Percentiles rank a stretch among this genome's conserved stretches.
These are phyloP conservation scores for Pterobdella sp. DNA, from an alignment of 2,888 invertebrate species.

Conservation along the genomic window DNA sequence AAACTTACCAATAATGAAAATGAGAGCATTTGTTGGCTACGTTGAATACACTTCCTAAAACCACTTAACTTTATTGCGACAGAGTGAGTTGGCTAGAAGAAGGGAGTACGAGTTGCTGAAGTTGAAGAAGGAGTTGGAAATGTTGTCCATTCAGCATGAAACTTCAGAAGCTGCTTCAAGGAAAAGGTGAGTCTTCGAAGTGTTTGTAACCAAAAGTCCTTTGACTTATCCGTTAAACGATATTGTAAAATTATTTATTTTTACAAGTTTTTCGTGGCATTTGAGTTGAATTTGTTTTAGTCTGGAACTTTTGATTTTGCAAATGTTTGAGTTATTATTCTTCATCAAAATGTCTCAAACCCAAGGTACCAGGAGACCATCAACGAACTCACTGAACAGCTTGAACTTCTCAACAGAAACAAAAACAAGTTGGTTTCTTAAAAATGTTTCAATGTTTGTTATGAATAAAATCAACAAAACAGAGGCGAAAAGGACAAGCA, in stretches of 20 bases:
- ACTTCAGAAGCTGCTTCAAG: conserved; percentile 90
- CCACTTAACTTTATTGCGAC: too few relatives aligned
- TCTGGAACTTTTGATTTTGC: too few relatives aligned
- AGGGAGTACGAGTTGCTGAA: conserved; percentile 92
- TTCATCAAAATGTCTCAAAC: too few relatives aligned
- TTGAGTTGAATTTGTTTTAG: too few relatives aligned
- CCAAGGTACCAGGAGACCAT: conserved; percentile 86
- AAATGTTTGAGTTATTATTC: too few relatives aligned
- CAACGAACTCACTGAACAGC: conserved; percentile 95
- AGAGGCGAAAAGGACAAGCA: conserved; percentile 97
- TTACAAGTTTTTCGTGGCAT: too few relatives aligned
- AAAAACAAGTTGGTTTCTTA: conserved; percentile 10
- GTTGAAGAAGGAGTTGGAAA: conserved; percentile 93
- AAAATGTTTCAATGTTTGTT: background rate
- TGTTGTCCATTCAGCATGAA: conserved; percentile 94
- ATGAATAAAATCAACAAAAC: background rate
- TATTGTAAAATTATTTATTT: too few relatives aligned
- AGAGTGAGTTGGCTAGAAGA: conserved; percentile 99
- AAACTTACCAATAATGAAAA: too few relatives aligned
- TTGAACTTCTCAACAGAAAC: conserved; percentile 83
- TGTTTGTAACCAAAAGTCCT: too few relatives aligned
- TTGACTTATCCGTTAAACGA: too few relatives aligned
- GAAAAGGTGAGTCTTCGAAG: conserved; percentile 63
- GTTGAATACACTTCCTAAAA: too few relatives aligned
- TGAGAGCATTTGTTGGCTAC: too few relatives aligned